These are phyloP conservation scores for Tethea ocularis DNA, from an alignment of 2,888 invertebrate genomes.

Conservation along the genomic window DNA sequence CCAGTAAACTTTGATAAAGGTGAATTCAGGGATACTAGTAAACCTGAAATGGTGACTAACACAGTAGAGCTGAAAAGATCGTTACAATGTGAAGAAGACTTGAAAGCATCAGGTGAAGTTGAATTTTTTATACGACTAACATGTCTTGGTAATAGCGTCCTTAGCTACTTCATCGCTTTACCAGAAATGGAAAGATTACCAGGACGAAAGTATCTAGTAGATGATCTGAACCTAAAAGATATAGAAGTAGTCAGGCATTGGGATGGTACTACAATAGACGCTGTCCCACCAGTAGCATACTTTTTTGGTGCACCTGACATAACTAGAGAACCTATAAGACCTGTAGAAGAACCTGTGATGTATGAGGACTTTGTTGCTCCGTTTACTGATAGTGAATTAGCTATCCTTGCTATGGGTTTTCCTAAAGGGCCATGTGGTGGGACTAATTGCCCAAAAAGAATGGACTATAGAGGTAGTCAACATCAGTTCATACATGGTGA, in stretches of 20 bases:
- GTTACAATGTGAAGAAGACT: conserved; percentile 73
- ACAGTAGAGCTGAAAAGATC: conserved; percentile 65
- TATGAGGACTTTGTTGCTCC: conserved; percentile 75
- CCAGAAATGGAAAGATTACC: conserved; percentile 78
- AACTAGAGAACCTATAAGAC: conserved; percentile 62
- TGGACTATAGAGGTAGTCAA: conserved; percentile 75
- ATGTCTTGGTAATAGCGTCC: conserved; percentile 69
- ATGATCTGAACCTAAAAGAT: conserved; percentile 72
- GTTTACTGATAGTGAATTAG: conserved; percentile 66
- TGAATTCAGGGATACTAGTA: conserved; percentile 65
- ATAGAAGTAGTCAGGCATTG: conserved; percentile 76
- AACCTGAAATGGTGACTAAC: conserved; percentile 67
- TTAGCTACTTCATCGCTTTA: conserved; percentile 67
- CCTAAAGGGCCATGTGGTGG: conserved; percentile 79
- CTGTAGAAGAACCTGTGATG: conserved; percentile 51
- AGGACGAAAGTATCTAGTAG: conserved; percentile 69
- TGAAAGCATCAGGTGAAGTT: conserved; percentile 72
- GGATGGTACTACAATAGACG: conserved; percentile 72
- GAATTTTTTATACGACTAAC: conserved; percentile 67
- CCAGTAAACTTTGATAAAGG: conserved; percentile 71
- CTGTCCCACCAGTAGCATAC: conserved; percentile 70
- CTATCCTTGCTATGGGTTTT: conserved; percentile 78
- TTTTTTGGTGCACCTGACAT: conserved; percentile 76
- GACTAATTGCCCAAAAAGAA: conserved; percentile 73
- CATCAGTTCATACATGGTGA: conserved; percentile 76